Evolutionary conservation across 2,797 vertebrate genomes (phyloP).

Genomic region (Danio tinwini): DNA sequence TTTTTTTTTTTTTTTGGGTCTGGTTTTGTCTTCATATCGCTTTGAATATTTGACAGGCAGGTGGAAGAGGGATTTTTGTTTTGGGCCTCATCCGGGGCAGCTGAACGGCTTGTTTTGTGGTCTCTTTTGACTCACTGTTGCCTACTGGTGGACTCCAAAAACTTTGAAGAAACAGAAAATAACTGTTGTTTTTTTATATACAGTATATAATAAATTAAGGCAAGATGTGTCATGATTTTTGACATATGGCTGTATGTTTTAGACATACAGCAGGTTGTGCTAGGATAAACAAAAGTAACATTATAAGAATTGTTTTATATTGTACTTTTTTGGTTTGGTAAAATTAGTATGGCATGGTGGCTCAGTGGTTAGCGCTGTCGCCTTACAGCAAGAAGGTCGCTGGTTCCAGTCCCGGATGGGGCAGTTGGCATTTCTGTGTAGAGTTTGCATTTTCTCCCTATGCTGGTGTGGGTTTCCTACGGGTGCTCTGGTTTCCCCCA

Average conservation of each 20-base stretch:
- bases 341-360: too few species aligned
- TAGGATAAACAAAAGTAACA: too few species aligned
- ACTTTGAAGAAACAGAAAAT: conserved; percentile 23
- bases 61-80: conserved; percentile 28
- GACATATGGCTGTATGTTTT: neutral
- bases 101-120: conserved; percentile 14
- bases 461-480: too few species aligned
- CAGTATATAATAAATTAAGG: neutral
- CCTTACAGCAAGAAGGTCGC: too few species aligned
- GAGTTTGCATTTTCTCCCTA: too few species aligned
- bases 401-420: too few species aligned
- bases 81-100: neutral
- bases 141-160: conserved; percentile 11
- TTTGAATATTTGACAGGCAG: conserved; percentile 41
- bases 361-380: too few species aligned
- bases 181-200: neutral
- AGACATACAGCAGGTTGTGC: neutral
- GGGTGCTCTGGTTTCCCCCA: too few species aligned
- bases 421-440: too few species aligned
- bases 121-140: conserved; percentile 6
- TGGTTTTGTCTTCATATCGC: conserved; percentile 34
- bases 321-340: too few species aligned
- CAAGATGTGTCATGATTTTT: neutral
- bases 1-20: neutral
- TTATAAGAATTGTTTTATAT: too few species aligned